A percentile compares a stretch with the other conserved stretches of the same genome.
These are phyloP conservation scores for Drosophila emarginata DNA, from an alignment of 2,888 invertebrate species.

Conservation along the genomic window DNA sequence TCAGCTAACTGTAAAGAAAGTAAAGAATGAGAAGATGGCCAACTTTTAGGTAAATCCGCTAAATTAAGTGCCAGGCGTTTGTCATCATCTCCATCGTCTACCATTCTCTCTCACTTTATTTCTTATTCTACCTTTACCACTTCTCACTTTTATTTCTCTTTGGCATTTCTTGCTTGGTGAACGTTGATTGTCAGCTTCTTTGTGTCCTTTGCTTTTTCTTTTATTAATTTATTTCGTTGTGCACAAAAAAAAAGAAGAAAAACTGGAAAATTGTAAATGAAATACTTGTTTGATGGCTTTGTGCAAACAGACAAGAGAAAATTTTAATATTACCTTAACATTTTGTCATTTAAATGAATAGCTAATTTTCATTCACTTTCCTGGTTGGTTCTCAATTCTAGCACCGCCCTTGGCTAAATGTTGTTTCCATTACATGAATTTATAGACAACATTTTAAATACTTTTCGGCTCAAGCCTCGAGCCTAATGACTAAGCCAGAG, in stretches of 20 bases:
- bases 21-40: conserved; percentile 6
- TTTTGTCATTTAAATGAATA: background rate
- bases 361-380: conserved; percentile 5
- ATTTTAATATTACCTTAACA: conserved; percentile 36
- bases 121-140: background rate
- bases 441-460: conserved; percentile 44
- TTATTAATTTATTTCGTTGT: conserved; percentile 59
- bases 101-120: background rate
- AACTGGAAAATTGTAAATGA: conserved; percentile 51
- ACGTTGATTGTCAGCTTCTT: conserved; percentile 38
- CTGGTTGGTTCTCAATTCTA: background rate
- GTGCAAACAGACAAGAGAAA: conserved; percentile 24
- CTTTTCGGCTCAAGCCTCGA: conserved; percentile 35
- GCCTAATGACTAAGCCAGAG: conserved; percentile 63
- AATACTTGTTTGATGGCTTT: conserved; percentile 51
- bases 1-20: background rate
- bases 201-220: conserved; percentile 31
- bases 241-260: conserved; percentile 34
- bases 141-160: conserved; percentile 2
- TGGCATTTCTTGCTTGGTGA: background rate
- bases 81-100: conserved; percentile 23
- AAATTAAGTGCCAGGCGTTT: conserved; percentile 70
- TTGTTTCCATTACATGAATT: conserved; percentile 34
- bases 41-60: conserved; percentile 69
- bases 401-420: conserved; percentile 28